Base-by-base conservation (phyloP, 2,113 vertebrate genomes). In the Vidua macroura region DNA sequence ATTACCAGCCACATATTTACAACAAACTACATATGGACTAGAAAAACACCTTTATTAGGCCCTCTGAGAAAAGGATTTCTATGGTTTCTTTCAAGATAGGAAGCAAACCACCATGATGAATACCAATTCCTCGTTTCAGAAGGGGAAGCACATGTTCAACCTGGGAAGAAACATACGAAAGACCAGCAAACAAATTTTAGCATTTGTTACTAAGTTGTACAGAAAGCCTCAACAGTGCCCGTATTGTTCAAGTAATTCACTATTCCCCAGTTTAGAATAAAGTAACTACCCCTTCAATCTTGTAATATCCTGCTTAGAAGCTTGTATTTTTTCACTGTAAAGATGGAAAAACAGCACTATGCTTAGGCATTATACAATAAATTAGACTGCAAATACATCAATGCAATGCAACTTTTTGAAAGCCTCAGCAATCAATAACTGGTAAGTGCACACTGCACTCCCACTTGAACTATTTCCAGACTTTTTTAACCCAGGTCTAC, bases 81-180 rank as follows among this genome's bases (percentile, higher is more conserved):
- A 99, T 99, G 22, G 99, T 99, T 96, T 99, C 99, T 91, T 99
- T 99, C 69, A 99, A 98, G 96, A 99, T 99, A 94, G 99, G 99
- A 95, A 99, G 98, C 30, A 99, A 98, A 24, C 99, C 99, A 3
- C 99, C 99, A 4, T 99, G 99, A 75, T 99, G 99, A 96, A 99
- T 99, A 51, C 99, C 99, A 85, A 99, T 99, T 12, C 99, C 99
- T 84, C 99, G 97, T 92, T 99, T 99, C 95, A 99, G 95, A 93
- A 99, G 98, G 16, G 99, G 99, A 91, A 99, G 97, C 28, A 98
- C 98, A 28, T 98, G 98, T 74, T 98, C 98, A 79, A 98, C 98
- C 98, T 98, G 52, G 9, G 9, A 96, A 94, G 51, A 95, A 55
- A 75, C 4, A 88, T 3, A 63, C 3, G 37, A 87, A 63, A 51